Percentiles rank a stretch among this genome's conserved stretches.
Evolutionary conservation across 2,888 invertebrate species (phyloP).

Genomic region (Opisthograptis luteolata): DNA sequence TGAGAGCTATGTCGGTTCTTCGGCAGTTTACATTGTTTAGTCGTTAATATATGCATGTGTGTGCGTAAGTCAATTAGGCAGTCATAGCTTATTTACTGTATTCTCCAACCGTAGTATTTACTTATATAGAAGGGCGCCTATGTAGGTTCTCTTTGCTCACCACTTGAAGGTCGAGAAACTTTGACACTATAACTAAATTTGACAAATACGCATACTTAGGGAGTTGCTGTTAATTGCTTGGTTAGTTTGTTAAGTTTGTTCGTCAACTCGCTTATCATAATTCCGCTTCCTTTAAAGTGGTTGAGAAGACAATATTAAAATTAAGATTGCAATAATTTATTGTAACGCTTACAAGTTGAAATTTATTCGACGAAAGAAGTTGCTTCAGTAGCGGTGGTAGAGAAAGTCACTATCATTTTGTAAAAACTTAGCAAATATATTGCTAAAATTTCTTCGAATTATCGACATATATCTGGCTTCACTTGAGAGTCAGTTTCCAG

Average conservation of each 20-base stretch:
- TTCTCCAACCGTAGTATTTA: neutral
- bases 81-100: neutral
- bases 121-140: neutral
- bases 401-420: too few species aligned
- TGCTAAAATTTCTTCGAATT: too few species aligned
- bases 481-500: too few species aligned
- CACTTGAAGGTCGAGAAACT: constrained; percentile 31
- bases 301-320: constrained; percentile 16
- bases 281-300: constrained; percentile 25
- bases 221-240: constrained; percentile 26
- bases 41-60: too few species aligned
- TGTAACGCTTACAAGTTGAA: neutral
- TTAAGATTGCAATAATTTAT: neutral
- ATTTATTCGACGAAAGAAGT: neutral
- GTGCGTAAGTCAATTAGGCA: neutral
- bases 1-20: too few species aligned
- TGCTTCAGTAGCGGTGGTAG: too few species aligned
- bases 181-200: constrained; percentile 32
- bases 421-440: too few species aligned
- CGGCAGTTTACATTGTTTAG: too few species aligned
- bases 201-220: constrained; percentile 33
- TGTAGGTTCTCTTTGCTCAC: constrained; percentile 13
- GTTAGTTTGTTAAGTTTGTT: constrained; percentile 28
- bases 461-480: too few species aligned
- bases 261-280: constrained; percentile 31